Base-by-base conservation (phyloP, 2,113 vertebrate species). In the Tragelaphus buxtoni region DNA sequence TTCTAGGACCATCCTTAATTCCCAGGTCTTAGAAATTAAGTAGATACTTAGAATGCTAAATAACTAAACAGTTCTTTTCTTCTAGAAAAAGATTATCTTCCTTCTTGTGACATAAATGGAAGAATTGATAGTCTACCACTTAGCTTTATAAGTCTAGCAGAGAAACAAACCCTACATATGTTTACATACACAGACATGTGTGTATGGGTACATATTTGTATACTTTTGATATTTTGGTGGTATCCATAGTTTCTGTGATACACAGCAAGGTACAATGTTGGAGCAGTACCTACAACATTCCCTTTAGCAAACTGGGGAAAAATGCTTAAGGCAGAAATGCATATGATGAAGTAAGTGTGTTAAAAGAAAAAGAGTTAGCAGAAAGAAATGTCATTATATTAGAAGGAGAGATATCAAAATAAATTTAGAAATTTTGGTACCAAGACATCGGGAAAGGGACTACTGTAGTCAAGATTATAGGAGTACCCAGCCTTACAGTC, bases 21-120 rank as follows among this genome's bases (percentile, higher is more conserved):
- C 32, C 2, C 7, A 92, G 20, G 17, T 39, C 69, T 86, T 63
- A 80, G 69, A 95, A 80, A 47, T 90, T 39, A 94, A 55, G 69
- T 26, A 39, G 16, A 39, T 32, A 79, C 26, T 22, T 13, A 20
- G 6, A 51, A 72, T 47, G 2, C 42, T 82, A 89, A 56, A 60
- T 60, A 84, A 42, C 7, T 30, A 72, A 28, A 26, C 10, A 30
- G 12, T 24, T 30, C 3, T 45, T 84, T 83, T 72, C 49, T 83
- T 60, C 53, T 76, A 26, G 28, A 47, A 42, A 14, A 72, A 32
- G 8, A 61, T 63, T 1, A 28, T 74, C 13, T 28, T 45, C 26
- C 3, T 80, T 7, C 2, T 12, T 49, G 3, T 35, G 4, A 24
- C 35, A n/a, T 47, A 83, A 61, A 55, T 76, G 47, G 20, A 89